A percentile compares a stretch with the other conserved stretches of the same genome.
Conservation (phyloP, 1,140 invertebrate species). For the Campoletis sonorensis region DNA sequence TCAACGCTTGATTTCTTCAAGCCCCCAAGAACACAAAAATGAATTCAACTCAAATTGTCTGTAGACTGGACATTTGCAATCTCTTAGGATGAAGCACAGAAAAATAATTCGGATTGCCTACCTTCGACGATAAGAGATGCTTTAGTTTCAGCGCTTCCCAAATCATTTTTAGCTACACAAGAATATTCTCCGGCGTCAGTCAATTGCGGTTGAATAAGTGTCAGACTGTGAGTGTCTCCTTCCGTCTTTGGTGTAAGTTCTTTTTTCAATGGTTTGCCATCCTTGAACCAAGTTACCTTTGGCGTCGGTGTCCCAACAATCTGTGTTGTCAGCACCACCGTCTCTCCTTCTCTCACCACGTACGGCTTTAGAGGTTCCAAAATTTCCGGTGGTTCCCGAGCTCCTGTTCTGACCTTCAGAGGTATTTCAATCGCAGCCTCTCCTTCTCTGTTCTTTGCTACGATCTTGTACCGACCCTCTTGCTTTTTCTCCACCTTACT, state of each 20-base stretch:
- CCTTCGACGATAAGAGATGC: constrained; percentile 89
- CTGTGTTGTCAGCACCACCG: constrained; percentile 84
- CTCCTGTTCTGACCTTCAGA: constrained; percentile 86
- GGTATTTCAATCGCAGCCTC: constrained; percentile 89
- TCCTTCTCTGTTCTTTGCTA: constrained; percentile 93
- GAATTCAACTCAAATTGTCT: too few relatives aligned
- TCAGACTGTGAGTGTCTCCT: constrained; percentile 83
- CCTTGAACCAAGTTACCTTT: constrained; percentile 87
- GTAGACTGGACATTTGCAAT: too few relatives aligned
- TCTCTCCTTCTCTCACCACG: constrained; percentile 87
- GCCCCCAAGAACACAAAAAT: too few relatives aligned
- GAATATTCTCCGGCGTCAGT: constrained; percentile 88
- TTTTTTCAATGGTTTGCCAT: constrained; percentile 82
- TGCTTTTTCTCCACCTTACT: constrained; percentile 86
- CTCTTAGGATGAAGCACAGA: neutral
- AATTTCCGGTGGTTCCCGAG: constrained; percentile 87
- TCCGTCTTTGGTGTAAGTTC: constrained; percentile 79
- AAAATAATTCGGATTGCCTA: constrained; percentile 65
- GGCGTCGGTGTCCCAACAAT: constrained; percentile 89
- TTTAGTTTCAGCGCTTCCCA: constrained; percentile 85
- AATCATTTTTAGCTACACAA: constrained; percentile 86
- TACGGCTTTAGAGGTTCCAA: constrained; percentile 86
- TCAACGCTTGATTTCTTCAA: too few relatives aligned
- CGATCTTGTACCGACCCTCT: constrained; percentile 92
- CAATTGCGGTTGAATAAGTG: constrained; percentile 81